Base-by-base conservation (phyloP, 2,888 invertebrate genomes). In the Cyclophora albipunctata region DNA sequence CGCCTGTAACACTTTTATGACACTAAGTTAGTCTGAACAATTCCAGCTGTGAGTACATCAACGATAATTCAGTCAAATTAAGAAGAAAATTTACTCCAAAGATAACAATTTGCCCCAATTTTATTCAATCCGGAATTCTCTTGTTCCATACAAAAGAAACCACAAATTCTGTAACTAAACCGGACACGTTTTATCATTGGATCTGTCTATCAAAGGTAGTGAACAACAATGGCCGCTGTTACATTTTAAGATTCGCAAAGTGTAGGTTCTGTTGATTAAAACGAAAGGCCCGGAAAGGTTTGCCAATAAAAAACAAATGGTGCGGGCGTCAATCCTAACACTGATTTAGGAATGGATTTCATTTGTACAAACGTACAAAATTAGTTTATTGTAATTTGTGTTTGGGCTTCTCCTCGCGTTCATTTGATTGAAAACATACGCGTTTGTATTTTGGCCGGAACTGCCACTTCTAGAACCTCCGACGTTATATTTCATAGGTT, bases 291-390 rank as follows among this genome's bases (percentile, higher is more conserved):
- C 64, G 61, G 62, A 75, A 73, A 74, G 73, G 71, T 68, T 67
- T 59, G 60, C 67, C 62, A 64, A 75, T 80, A 76, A 77, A 80
- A 76, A 70, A 68, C 76, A 77, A 79, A 74, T 53, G 75, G 75
- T 64, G 75, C 59, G 66, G 63, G 58, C 71, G 70, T 78, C 75
- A 74, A 74, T 78, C 69, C 67, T 63, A 66, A 69, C 55, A 60
- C 70, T 69, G 72, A 73, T 75, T 75, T 71, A 71, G 67, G 67
- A 63, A 63, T 61, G 68, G 59, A 66, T 71, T 73, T 67, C 67
- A 75, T 74, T 75, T 67, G 67, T 57, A 59, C 66, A 63, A 67
- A 69, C 67, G 62, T 65, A 63, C 63, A 56, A 67, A 74, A 73
- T 75, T 70, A 73, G 70, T 69, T 75, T 71, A 74, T 71, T 71